Evolutionary conservation across 2,113 vertebrate genomes (phyloP).

Genomic region (Notothenia coriiceps): DNA sequence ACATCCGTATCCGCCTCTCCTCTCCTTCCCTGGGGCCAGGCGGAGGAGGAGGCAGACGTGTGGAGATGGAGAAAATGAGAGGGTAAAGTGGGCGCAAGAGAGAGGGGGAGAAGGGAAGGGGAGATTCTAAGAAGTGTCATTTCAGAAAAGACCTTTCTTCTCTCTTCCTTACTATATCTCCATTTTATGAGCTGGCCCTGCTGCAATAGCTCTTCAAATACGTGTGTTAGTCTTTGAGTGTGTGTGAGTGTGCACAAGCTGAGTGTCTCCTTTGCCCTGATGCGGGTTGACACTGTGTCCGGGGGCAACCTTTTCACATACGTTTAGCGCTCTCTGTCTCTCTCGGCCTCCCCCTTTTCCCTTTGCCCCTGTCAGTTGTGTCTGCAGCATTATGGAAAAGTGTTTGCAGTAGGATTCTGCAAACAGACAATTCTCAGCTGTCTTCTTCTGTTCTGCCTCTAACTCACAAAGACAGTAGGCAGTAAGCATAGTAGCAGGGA

Average conservation of each 20-base stretch:
- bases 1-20: slow-evolving; percentile 82
- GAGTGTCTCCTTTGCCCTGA: slow-evolving; percentile 66
- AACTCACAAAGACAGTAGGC: slow-evolving; percentile 26
- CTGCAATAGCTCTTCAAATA: slow-evolving; percentile 61
- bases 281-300: slow-evolving; percentile 76
- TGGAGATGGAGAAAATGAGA: slow-evolving; percentile 72
- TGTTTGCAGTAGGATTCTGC: slow-evolving; percentile 72
- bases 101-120: slow-evolving; percentile 6
- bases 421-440: slow-evolving; percentile 63
- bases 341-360: slow-evolving; percentile 31
- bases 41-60: slow-evolving; percentile 71
- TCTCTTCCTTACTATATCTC: slow-evolving; percentile 57
- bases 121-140: slow-evolving; percentile 71
- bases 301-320: slow-evolving; percentile 73
- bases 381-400: slow-evolving; percentile 71
- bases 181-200: slow-evolving; percentile 56
- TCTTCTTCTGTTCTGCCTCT: slow-evolving; percentile 36
- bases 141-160: slow-evolving; percentile 73
- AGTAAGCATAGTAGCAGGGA: slow-evolving; percentile 7
- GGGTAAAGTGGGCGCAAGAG: slow-evolving; percentile 29
- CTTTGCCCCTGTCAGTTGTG: slow-evolving; percentile 57
- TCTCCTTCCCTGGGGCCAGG: slow-evolving; percentile 69
- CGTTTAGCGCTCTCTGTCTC: slow-evolving; percentile 42
- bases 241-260: slow-evolving; percentile 27
- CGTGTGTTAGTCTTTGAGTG: slow-evolving; percentile 45